Conservation (phyloP, 2,797 vertebrate species). For the Chiloscyllium punctatum region DNA sequence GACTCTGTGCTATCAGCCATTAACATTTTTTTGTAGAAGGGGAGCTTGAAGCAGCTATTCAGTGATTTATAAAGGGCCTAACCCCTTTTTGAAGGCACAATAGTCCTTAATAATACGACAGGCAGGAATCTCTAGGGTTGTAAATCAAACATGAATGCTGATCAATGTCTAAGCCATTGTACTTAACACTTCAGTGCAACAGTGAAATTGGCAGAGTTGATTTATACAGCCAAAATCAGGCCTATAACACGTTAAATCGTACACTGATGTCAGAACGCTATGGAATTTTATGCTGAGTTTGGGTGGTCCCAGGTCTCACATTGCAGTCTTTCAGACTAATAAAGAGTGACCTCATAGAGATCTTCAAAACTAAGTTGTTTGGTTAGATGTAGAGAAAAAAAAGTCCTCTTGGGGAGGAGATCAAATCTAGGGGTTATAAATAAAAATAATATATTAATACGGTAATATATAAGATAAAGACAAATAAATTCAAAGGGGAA, state of each 20-base stretch:
- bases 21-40: background rate
- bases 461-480: no score
- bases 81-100: background rate
- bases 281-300: no score
- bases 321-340: no score
- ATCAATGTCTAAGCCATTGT: background rate
- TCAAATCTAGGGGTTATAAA: background rate
- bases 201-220: background rate
- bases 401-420: background rate
- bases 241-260: background rate
- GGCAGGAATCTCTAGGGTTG: no score
- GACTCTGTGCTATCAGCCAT: background rate
- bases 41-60: background rate
- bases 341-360: background rate
- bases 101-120: background rate
- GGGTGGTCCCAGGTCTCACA: no score
- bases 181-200: background rate
- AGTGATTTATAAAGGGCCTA: background rate
- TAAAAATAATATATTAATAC: background rate
- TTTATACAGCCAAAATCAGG: background rate
- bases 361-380: background rate
- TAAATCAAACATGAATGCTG: no score
- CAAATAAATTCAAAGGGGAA: background rate
- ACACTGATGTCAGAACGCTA: background rate
- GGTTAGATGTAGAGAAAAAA: background rate